A percentile compares a stretch with the other conserved stretches of the same genome.
Conservation (phyloP, 2,797 vertebrate genomes). For the Ptychobarbus kaznakovi region DNA sequence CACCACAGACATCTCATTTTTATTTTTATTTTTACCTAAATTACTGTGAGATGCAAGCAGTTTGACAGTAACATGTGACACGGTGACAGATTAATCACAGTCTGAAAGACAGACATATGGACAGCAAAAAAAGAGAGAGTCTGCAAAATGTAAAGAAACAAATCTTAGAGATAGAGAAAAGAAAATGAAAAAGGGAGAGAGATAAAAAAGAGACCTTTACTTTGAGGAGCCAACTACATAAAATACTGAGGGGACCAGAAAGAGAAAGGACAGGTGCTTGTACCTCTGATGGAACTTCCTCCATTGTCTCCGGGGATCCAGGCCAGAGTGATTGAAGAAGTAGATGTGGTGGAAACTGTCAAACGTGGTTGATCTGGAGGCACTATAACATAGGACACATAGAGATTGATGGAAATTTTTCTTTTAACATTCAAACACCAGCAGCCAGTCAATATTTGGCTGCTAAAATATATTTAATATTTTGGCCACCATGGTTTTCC, state of each 20-base stretch:
- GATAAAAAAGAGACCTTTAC: neutral
- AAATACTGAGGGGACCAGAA: neutral
- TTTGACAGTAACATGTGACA: slow-evolving; percentile 22
- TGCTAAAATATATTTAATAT: neutral
- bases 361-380: slow-evolving; percentile 97
- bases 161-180: neutral
- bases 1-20: slow-evolving; percentile 4
- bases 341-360: slow-evolving; percentile 95
- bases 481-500: neutral
- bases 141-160: neutral
- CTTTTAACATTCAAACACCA: neutral
- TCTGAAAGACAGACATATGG: neutral
- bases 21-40: slow-evolving; percentile 23
- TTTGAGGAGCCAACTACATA: neutral
- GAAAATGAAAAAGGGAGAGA: neutral
- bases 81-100: slow-evolving; percentile 17
- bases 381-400: slow-evolving; percentile 75
- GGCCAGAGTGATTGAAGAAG: slow-evolving; percentile 95
- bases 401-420: neutral
- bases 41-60: slow-evolving; percentile 9
- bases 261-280: neutral
- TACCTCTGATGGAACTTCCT: slow-evolving; percentile 97
- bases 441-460: neutral
- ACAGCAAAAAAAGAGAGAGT: neutral
- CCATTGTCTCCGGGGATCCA: slow-evolving; percentile 99